Conservation (phyloP, 1,140 invertebrate genomes). For the Calephelis nemesis region DNA sequence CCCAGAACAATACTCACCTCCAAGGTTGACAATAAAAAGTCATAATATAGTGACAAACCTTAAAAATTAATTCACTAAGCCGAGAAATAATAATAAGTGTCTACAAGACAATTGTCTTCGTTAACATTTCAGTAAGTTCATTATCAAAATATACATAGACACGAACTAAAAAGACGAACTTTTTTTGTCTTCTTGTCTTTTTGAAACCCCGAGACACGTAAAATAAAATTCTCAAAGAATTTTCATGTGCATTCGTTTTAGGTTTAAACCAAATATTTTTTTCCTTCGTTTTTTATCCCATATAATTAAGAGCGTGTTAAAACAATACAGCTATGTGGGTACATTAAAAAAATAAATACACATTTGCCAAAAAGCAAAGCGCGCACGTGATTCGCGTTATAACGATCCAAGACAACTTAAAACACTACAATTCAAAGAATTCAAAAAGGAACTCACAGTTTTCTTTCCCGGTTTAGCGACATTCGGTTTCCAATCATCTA, state of each 20-base stretch:
- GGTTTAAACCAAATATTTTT: too few species aligned
- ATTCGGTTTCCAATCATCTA: constrained; percentile 87
- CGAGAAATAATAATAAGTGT: not conserved
- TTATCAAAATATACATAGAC: too few species aligned
- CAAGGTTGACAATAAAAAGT: constrained; percentile 18
- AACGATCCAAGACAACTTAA: constrained; percentile 11
- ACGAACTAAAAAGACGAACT: too few species aligned
- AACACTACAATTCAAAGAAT: not conserved
- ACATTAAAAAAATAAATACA: not conserved
- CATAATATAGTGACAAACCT: constrained; percentile 11
- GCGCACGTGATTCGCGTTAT: not conserved
- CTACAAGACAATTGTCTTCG: not conserved
- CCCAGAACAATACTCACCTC: constrained; percentile 27
- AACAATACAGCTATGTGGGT: too few species aligned
- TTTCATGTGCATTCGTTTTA: too few species aligned
- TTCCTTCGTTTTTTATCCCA: too few species aligned
- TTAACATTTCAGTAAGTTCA: too few species aligned
- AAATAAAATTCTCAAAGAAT: too few species aligned
- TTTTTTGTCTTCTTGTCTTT: too few species aligned
- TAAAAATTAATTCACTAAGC: constrained; percentile 2
- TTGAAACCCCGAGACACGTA: too few species aligned
- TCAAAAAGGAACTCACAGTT: constrained; percentile 82
- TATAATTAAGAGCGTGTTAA: too few species aligned
- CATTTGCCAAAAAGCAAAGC: not conserved
- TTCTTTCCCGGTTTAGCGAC: constrained; percentile 90